phyloP scores from a whole-genome alignment of 2,888 invertebrate genomes.

The Mellilla xanthometata region DNA sequence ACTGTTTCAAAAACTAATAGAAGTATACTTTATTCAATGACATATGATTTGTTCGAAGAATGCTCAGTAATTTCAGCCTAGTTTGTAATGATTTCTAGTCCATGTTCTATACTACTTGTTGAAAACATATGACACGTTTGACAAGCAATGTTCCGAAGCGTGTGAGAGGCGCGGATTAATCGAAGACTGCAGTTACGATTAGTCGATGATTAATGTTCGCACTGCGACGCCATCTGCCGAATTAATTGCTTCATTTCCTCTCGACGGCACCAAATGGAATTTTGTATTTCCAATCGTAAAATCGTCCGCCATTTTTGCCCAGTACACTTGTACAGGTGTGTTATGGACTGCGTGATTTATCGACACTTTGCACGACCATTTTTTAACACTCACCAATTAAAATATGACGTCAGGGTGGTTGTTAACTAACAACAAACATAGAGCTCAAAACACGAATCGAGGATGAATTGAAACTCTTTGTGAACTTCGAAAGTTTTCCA shows the following conservation, averaged over 20 bases:
- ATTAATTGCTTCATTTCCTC: slow-evolving; percentile 83
- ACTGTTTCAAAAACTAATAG: too few relatives aligned
- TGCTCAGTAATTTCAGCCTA: too few relatives aligned
- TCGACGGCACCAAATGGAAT: slow-evolving; percentile 78
- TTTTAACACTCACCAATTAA: slow-evolving; percentile 32
- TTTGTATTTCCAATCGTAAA: slow-evolving; percentile 75
- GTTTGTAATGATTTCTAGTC: too few relatives aligned
- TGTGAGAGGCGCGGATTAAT: slow-evolving; percentile 61
- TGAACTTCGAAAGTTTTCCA: slow-evolving; percentile 67
- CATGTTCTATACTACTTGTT: slow-evolving; percentile 1
- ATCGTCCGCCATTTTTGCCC: slow-evolving; percentile 67
- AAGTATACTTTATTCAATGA: too few relatives aligned
- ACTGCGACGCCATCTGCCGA: slow-evolving; percentile 80
- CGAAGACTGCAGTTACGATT: slow-evolving; percentile 82
- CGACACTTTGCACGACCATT: slow-evolving; percentile 45
- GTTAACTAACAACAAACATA: slow-evolving; percentile 36
- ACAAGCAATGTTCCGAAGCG: slow-evolving; percentile 36
- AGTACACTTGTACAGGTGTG: slow-evolving; percentile 64
- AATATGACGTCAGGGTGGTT: slow-evolving; percentile 22
- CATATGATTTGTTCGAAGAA: too few relatives aligned
- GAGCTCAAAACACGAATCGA: slow-evolving; percentile 59
- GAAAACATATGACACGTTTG: slow-evolving; percentile 32
- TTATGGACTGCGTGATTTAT: slow-evolving; percentile 66
- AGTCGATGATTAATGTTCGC: slow-evolving; percentile 81
- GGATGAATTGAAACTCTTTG: slow-evolving; percentile 74